Percentiles rank a stretch among this genome's conserved stretches.
These are phyloP conservation scores for Brienomyrus longianalis DNA, from an alignment of 2,113 vertebrate species.

Conservation along the genomic window DNA sequence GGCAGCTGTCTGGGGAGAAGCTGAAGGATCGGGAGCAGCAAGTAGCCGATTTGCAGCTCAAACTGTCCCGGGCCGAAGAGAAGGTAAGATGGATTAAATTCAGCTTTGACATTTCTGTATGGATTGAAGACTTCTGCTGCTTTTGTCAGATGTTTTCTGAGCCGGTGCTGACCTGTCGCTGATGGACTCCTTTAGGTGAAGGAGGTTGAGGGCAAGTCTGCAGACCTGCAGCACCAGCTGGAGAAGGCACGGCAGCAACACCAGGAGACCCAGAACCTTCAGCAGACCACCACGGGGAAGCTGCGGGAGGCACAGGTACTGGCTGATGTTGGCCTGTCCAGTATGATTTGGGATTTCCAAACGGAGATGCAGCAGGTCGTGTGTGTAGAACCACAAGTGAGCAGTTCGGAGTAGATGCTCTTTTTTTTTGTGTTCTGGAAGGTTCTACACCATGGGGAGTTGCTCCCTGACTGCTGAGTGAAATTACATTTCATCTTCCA, in stretches of 20 bases:
- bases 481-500: conserved; percentile 41
- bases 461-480: not conserved
- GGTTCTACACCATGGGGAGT: not conserved
- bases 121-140: not conserved
- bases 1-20: conserved; percentile 93
- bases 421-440: not conserved
- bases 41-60: conserved; percentile 85
- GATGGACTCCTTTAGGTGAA: conserved; percentile 67
- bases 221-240: conserved; percentile 86
- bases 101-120: not conserved
- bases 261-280: conserved; percentile 85
- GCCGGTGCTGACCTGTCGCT: not conserved
- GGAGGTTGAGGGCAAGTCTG: conserved; percentile 71
- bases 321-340: not conserved
- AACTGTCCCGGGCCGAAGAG: conserved; percentile 85
- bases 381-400: not conserved
- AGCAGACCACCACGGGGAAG: conserved; percentile 87
- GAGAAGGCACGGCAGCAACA: conserved; percentile 92
- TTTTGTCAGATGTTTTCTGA: not conserved
- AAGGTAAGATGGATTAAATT: conserved; percentile 59
- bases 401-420: not conserved
- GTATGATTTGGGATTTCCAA: not conserved
- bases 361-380: not conserved
- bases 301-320: conserved; percentile 90
- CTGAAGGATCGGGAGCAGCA: conserved; percentile 93